Conservation (phyloP, 2,113 vertebrate species). For the Zosterops pallidus region DNA sequence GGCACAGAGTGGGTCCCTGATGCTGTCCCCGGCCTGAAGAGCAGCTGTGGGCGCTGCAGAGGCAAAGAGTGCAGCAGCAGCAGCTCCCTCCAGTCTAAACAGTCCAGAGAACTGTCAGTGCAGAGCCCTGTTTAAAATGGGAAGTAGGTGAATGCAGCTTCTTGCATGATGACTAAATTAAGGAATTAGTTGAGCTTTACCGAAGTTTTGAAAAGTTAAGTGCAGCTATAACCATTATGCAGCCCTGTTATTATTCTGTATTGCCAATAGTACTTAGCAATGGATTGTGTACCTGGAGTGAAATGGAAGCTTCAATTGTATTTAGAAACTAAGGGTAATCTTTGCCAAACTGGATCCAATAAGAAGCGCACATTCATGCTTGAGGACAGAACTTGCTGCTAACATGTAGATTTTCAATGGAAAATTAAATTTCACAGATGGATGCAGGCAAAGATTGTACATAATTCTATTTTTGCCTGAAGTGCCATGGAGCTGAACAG, state of each 20-base stretch:
- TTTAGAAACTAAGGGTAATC: neutral
- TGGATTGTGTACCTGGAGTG: neutral
- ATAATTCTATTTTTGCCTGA: conserved; percentile 29
- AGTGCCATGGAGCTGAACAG: neutral
- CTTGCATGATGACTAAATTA: neutral
- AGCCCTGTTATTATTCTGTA: neutral
- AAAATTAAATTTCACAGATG: conserved; percentile 66
- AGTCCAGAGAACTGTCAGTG: neutral
- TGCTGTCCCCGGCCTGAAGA: neutral
- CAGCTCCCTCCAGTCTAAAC: neutral
- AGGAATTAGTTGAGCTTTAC: neutral
- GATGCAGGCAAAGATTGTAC: conserved; percentile 23
- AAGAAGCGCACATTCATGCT: neutral
- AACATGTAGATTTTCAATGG: conserved; percentile 50
- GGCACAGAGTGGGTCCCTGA: neutral
- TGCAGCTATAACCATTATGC: neutral
- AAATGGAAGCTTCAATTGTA: neutral
- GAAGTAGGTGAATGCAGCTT: neutral
- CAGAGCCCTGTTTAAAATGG: neutral
- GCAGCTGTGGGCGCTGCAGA: neutral
- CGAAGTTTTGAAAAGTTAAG: neutral
- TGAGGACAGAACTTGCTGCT: conserved; percentile 29
- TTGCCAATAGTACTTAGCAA: neutral
- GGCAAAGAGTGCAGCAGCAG: neutral
- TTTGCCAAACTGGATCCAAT: neutral